Base-by-base conservation (phyloP, 37 sponge, comb jelly and placozoan genomes). In the Oopsacas minuta region DNA sequence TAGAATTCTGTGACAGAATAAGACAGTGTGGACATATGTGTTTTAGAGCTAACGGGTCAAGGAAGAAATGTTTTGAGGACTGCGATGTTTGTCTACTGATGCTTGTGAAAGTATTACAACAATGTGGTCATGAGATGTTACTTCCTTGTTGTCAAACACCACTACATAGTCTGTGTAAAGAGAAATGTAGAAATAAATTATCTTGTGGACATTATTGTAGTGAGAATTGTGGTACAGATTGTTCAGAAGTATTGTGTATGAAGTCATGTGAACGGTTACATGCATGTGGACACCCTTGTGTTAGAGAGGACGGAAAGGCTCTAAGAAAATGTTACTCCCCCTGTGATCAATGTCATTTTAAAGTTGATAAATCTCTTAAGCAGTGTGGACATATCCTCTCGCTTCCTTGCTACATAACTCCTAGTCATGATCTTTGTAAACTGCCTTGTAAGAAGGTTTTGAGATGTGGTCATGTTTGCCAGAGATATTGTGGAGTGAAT, bases 71-170 rank as follows among this genome's bases (percentile, higher is more conserved):
- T 39, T 82, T 22, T 25, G 37, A 84, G 30, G 35, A 28, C 37
- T 89, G 90, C 46, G 82, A 28, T 22, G 28, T 35, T n/a, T 90
- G 90, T 84, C 37, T 82, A 25, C 52, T 36, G 17, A 36, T 10
- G n/a, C 83, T 90, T 1, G 37, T 1, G 7, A 90, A 82, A 81
- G 84, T 20, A 8, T 39, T 90, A 0, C 75, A 83, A 0, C 82
- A 83, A 30, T 90, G 91, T 90, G 91, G 84, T 42, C 91, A 90
- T 38, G 32, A 25, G n/a, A 39, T 46, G 46, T 12, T 1, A n/a
- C 15, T 90, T 7, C 84, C 52, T 0, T 90, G 91, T 53, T n/a
- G 39, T 42, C 0, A 17, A 5, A 10, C 52, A 20, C 88, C 87
- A 36, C n/a, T 85, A 0, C 53, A 85, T 1, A 23, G 83, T 28